Percentiles rank a stretch among this genome's conserved stretches.
These are phyloP conservation scores for Hyalella azteca DNA, from an alignment of 2,888 invertebrate species.

Conservation along the genomic window DNA sequence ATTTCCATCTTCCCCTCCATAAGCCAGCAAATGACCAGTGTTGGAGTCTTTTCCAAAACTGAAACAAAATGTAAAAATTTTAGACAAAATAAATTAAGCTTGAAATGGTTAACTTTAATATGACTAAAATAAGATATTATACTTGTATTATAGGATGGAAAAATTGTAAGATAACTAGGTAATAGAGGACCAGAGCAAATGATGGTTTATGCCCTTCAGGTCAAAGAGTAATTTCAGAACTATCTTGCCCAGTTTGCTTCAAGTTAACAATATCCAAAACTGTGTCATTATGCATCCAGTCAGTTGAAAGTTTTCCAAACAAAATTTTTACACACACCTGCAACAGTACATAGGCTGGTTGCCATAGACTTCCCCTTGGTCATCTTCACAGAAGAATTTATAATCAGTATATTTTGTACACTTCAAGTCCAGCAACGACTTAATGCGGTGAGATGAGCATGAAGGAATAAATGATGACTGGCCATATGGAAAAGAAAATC, in stretches of 20 bases:
- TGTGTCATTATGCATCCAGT: neutral
- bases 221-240: too few species aligned
- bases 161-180: too few species aligned
- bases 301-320: neutral
- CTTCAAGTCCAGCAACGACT: neutral
- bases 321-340: neutral
- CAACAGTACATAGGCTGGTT: slow-evolving; percentile 7
- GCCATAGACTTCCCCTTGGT: neutral
- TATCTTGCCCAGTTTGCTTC: too few species aligned
- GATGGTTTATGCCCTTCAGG: too few species aligned
- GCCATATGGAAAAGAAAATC: neutral
- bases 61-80: neutral
- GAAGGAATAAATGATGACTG: neutral
- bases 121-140: too few species aligned
- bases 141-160: too few species aligned
- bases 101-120: too few species aligned
- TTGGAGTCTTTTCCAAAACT: slow-evolving; percentile 21
- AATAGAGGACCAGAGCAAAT: too few species aligned
- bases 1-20: slow-evolving; percentile 30
- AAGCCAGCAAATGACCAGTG: slow-evolving; percentile 16
- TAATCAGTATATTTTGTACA: neutral
- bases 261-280: too few species aligned
- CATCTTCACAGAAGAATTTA: neutral
- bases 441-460: neutral
- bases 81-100: neutral